A percentile compares a stretch with the other conserved stretches of the same genome.
These are phyloP conservation scores for Hydrotaea diabolus DNA, from an alignment of 2,888 invertebrate species.

Conservation along the genomic window DNA sequence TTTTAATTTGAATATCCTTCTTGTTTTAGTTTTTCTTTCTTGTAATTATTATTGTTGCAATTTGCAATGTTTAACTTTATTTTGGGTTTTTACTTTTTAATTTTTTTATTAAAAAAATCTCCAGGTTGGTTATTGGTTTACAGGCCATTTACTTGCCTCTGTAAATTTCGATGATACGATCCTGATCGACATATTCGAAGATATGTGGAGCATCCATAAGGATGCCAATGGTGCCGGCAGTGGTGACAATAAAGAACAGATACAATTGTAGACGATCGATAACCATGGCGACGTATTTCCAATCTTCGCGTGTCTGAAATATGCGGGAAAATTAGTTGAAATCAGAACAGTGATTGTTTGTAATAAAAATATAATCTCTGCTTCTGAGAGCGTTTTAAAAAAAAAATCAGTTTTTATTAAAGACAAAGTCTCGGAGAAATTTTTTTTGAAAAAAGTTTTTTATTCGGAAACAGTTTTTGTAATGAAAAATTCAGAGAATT, in stretches of 20 bases:
- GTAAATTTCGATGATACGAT: constrained; percentile 96
- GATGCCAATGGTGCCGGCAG: constrained; percentile 97
- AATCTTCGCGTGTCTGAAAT: constrained; percentile 95
- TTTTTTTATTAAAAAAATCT: constrained; percentile 44
- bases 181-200: constrained; percentile 98
- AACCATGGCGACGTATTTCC: constrained; percentile 99
- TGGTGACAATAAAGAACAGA: constrained; percentile 97
- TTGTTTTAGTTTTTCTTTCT: constrained; percentile 60
- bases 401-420: no score
- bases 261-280: constrained; percentile 97
- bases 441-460: no score
- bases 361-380: no score
- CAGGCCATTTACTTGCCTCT: constrained; percentile 88
- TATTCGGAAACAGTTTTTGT: no score
- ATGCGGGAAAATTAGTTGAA: no score
- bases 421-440: no score
- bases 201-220: constrained; percentile 99
- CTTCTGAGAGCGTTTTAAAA: no score
- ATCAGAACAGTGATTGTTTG: no score
- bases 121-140: constrained; percentile 4
- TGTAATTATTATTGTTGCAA: constrained; percentile 74
- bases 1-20: constrained; percentile 56
- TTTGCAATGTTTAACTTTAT: constrained; percentile 78
- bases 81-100: constrained; percentile 30
- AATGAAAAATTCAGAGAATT: no score